These are phyloP conservation scores for Drosophila prolongata DNA, from an alignment of 2,888 invertebrate genomes.

Conservation along the genomic window DNA sequence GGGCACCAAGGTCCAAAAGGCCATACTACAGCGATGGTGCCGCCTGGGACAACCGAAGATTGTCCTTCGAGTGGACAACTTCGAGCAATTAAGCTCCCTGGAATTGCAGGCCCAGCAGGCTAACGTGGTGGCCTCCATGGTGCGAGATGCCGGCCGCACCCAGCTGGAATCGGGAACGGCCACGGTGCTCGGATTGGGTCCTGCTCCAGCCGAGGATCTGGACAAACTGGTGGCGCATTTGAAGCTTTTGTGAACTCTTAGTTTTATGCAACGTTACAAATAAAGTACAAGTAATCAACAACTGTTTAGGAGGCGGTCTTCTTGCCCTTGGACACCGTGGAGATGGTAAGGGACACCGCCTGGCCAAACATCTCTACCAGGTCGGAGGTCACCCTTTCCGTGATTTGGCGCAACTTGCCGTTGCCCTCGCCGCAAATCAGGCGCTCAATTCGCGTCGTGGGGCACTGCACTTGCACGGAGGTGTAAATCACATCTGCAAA, in stretches of 20 bases:
- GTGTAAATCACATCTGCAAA: constrained; percentile 85
- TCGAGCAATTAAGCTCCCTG: constrained; percentile 85
- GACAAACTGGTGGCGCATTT: constrained; percentile 88
- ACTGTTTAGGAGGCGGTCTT: constrained; percentile 14
- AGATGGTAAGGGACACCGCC: constrained; percentile 84
- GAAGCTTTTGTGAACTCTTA: constrained; percentile 85
- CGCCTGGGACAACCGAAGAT: constrained; percentile 90
- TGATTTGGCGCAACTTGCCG: constrained; percentile 89
- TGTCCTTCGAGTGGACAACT: constrained; percentile 87
- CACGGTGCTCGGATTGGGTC: constrained; percentile 91
- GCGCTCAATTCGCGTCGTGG: constrained; percentile 87
- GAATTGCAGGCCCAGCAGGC: constrained; percentile 85
- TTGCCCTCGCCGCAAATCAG: constrained; percentile 89
- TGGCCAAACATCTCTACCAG: constrained; percentile 88
- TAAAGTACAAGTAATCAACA: constrained; percentile 12
- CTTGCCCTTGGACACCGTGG: constrained; percentile 65
- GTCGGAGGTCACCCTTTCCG: constrained; percentile 87
- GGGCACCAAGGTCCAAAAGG: constrained; percentile 44
- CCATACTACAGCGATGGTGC: constrained; percentile 87
- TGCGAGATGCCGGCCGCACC: constrained; percentile 91
- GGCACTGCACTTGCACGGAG: constrained; percentile 88
- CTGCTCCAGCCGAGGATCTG: constrained; percentile 86
- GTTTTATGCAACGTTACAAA: constrained; percentile 32
- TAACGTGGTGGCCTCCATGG: constrained; percentile 86
- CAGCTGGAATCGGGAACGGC: constrained; percentile 88